phyloP scores from a whole-genome alignment of 1,140 invertebrate species.

The Anastrepha ludens region DNA sequence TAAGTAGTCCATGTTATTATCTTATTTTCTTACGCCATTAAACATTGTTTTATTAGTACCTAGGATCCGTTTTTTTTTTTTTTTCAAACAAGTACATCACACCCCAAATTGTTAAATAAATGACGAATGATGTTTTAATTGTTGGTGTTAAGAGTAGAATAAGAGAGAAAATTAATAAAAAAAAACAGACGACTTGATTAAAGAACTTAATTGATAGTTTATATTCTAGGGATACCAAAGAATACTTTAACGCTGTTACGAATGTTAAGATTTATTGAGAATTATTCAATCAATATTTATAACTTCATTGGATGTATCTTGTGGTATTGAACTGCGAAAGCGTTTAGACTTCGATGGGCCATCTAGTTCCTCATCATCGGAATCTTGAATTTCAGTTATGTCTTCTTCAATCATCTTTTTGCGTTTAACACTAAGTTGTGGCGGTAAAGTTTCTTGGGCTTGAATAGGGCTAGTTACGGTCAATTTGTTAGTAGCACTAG shows the following conservation, averaged over 20 bases:
- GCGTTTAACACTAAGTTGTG: conserved; percentile 60
- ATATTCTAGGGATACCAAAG: background rate
- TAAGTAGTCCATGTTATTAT: background rate
- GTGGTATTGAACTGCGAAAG: conserved; percentile 58
- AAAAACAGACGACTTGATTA: background rate
- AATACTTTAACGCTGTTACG: background rate
- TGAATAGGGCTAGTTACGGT: conserved; percentile 52
- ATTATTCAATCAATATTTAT: conserved; percentile 65
- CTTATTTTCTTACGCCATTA: background rate
- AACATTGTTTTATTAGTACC: conserved; percentile 2
- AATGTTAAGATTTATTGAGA: conserved; percentile 10
- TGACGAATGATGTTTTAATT: conserved; percentile 49
- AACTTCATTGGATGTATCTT: conserved; percentile 57
- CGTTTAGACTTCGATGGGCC: conserved; percentile 74
- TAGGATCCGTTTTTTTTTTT: background rate
- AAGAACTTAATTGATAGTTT: background rate
- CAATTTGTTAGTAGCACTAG: conserved; percentile 53
- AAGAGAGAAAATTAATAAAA: conserved; percentile 11
- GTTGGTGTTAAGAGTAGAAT: conserved; percentile 11
- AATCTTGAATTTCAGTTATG: conserved; percentile 68
- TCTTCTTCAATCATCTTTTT: conserved; percentile 63
- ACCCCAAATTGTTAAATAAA: too few relatives aligned
- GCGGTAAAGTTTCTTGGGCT: background rate
- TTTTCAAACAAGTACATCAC: background rate
- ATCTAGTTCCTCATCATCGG: conserved; percentile 66